A percentile compares a stretch with the other conserved stretches of the same genome.
Conservation (phyloP, 2,113 vertebrate species). For the Pithys albifrons region DNA sequence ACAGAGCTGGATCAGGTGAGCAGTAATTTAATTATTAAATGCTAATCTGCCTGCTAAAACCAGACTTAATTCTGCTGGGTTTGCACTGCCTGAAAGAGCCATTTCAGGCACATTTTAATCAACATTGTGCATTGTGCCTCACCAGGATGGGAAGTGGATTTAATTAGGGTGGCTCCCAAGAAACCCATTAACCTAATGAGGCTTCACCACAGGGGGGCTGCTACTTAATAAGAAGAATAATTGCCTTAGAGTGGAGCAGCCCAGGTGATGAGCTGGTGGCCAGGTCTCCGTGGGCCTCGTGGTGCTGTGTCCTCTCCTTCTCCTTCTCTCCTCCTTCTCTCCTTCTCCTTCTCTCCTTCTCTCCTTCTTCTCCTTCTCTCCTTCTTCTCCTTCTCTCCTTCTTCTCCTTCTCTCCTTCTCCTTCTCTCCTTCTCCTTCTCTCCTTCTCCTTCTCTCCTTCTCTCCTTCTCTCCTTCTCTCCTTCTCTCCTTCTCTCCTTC, state of each 20-base stretch:
- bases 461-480: no score
- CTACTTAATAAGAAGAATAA: constrained; percentile 73
- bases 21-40: not conserved
- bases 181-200: constrained; percentile 76
- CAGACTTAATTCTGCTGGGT: not conserved
- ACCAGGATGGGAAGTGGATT: constrained; percentile 55
- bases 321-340: no score
- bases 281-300: not conserved
- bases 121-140: constrained; percentile 8
- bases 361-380: no score
- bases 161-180: constrained; percentile 75
- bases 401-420: no score
- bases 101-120: constrained; percentile 4
- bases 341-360: no score
- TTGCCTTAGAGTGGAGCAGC: constrained; percentile 70
- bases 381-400: no score
- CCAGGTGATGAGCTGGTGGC: constrained; percentile 69
- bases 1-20: constrained; percentile 5
- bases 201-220: constrained; percentile 52
- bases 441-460: no score
- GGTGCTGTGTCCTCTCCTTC: constrained; percentile 22
- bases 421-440: no score
- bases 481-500: no score
- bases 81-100: constrained; percentile 34
- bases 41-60: constrained; percentile 42